Evolutionary conservation across 2,888 invertebrate species (phyloP).

Genomic region (Campaea margaritaria): DNA sequence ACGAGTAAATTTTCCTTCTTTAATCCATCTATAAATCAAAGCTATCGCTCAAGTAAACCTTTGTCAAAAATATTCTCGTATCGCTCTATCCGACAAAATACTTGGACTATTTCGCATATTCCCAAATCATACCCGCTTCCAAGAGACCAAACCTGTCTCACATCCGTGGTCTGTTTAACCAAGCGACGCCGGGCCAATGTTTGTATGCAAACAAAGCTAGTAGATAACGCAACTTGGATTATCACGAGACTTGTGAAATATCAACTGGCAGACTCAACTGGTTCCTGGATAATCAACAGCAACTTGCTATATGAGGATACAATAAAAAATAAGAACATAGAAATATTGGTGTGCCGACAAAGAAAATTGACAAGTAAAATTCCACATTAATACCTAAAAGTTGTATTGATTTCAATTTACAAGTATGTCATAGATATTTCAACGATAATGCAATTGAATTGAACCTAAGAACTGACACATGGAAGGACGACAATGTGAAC

Average conservation of each 20-base stretch:
- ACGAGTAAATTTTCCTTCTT: too few relatives aligned
- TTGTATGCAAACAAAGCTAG: constrained; percentile 61
- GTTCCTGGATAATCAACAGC: not conserved
- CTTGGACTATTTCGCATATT: constrained; percentile 30
- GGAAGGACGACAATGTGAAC: too few relatives aligned
- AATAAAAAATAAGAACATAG: not conserved
- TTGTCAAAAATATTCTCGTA: not conserved
- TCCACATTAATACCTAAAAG: too few relatives aligned
- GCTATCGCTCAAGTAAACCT: not conserved
- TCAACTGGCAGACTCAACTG: constrained; percentile 16
- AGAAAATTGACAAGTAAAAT: not conserved
- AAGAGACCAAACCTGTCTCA: constrained; percentile 57
- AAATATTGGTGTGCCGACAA: too few relatives aligned
- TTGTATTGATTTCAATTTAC: too few relatives aligned
- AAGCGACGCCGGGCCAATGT: constrained; percentile 60
- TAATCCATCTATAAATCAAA: too few relatives aligned
- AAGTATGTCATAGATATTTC: too few relatives aligned
- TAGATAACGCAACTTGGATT: constrained; percentile 50
- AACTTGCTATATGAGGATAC: not conserved
- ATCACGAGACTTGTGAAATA: constrained; percentile 38
- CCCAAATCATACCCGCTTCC: constrained; percentile 18
- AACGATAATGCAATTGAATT: too few relatives aligned
- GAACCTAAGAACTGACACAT: too few relatives aligned
- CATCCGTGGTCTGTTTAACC: constrained; percentile 76
- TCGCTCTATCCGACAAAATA: not conserved